Percentiles rank a stretch among this genome's conserved stretches.
Evolutionary conservation across 2,888 invertebrate genomes (phyloP).

Genomic region (Plagodis dolabraria): DNA sequence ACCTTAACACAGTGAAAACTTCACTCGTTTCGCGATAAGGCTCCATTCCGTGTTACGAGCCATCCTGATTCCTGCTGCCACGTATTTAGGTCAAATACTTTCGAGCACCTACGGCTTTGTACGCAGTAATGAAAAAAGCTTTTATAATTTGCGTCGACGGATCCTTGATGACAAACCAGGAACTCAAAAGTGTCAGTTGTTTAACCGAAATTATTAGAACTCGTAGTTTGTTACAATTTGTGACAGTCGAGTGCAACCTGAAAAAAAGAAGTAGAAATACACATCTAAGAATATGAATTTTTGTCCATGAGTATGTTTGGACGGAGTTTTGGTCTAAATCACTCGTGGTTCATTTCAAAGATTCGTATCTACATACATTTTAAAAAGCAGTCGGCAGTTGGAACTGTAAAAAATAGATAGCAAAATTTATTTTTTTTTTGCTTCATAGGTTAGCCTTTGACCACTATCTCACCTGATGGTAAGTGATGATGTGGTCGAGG

Average conservation of each 20-base stretch:
- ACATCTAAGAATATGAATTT: no score
- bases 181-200: not conserved
- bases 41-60: constrained; percentile 8
- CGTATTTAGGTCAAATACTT: constrained; percentile 28
- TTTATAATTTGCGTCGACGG: constrained; percentile 22
- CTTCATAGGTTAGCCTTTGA: no score
- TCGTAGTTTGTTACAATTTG: not conserved
- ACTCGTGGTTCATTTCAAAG: no score
- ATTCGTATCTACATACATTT: no score
- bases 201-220: not conserved
- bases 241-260: not conserved
- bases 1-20: not conserved
- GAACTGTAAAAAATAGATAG: no score
- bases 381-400: no score
- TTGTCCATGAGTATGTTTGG: no score
- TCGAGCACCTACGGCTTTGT: constrained; percentile 23
- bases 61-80: constrained; percentile 19
- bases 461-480: no score
- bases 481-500: no score
- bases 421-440: no score
- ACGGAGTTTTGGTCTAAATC: no score
- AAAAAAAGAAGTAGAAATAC: not conserved
- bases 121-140: constrained; percentile 27
- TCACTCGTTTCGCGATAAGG: constrained; percentile 6
- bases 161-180: constrained; percentile 1